Evolutionary conservation across 2,797 vertebrate genomes (phyloP), one percentile per base, ranked within the genome.

Genomic region (Adelosebastes latens): DNA sequence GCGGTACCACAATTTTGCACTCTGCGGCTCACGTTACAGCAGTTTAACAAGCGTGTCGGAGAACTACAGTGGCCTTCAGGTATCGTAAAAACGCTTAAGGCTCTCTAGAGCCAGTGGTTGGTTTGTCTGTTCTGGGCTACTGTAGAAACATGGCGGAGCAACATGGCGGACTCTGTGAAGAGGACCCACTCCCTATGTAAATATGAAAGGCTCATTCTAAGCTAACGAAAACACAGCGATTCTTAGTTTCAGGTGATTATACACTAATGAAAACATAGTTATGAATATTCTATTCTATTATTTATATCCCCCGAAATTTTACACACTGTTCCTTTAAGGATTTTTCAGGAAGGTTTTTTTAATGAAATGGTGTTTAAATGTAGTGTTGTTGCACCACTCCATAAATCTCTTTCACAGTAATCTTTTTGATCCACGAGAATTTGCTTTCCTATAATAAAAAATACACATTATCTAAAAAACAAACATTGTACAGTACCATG

Each of bases 11-110:
- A 1, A 9, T 52, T 49, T 49, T 32, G 8, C 8, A 32, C 32
- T 32, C 32, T 42, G 46, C 18, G 18, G 46, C 46, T 49, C 46
- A 49, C 18, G 18, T 49, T 49, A 49, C 46, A 8, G 3, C 18
- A 49, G 46, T 49, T 52, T 9, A 52, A 4, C 18, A 52, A n/a
- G 4, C 0, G 1, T 52, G 46, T 52, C 18, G 0, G 46, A 52
- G 18, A 52, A 52, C 18, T 49, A 49, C 18, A 3, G 46, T 49
- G 46, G 16, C 46, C 46, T 49, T 49, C 18, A 52, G 18, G 46
- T 52, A 0, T 8, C 42, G 1, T 46, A 46, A 46, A 46, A 46
- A 46, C 0, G 3, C 1, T 16, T 1, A 46, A 16, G 6, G 0
- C 39, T 16, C 39, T 46, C 14, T 46, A 16, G 39, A 46, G 39